Conservation (phyloP, 2,797 vertebrate genomes). For the Eulemur albifrons region DNA sequence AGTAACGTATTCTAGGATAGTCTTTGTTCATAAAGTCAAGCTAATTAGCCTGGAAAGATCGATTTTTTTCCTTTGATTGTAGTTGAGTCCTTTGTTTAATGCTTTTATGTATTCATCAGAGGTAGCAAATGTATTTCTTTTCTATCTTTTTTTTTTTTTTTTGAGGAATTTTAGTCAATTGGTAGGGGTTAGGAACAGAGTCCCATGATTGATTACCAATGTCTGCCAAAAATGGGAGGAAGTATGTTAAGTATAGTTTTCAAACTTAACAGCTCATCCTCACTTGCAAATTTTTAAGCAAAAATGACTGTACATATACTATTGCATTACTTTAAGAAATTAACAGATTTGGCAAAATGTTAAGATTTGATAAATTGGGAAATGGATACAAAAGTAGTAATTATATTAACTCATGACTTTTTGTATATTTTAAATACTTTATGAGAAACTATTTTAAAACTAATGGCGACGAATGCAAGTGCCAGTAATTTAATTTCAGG, state of each 20-base stretch:
- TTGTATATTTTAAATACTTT: not conserved
- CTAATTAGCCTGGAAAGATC: not conserved
- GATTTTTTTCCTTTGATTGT: not conserved
- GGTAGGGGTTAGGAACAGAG: not conserved
- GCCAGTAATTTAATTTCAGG: slow-evolving; percentile 1
- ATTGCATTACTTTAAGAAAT: not conserved
- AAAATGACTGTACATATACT: not conserved
- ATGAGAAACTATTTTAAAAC: not conserved
- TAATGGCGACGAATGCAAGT: not conserved
- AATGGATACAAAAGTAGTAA: not conserved
- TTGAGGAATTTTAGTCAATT: not conserved
- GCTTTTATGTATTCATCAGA: not conserved
- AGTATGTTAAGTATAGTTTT: not conserved
- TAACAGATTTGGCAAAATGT: not conserved
- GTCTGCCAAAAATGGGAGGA: not conserved
- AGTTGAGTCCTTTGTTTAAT: not conserved
- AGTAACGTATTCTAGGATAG: not conserved
- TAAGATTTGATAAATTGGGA: not conserved
- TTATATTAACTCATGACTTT: not conserved
- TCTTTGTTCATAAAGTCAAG: not conserved
- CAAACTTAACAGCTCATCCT: not conserved
- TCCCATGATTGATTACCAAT: not conserved
- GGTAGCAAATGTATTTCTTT: not conserved
- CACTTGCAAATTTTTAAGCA: slow-evolving; percentile 3
- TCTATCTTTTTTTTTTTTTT: not conserved